These are phyloP conservation scores for Dichetophora obliterata DNA, from an alignment of 2,888 invertebrate species.

Conservation along the genomic window DNA sequence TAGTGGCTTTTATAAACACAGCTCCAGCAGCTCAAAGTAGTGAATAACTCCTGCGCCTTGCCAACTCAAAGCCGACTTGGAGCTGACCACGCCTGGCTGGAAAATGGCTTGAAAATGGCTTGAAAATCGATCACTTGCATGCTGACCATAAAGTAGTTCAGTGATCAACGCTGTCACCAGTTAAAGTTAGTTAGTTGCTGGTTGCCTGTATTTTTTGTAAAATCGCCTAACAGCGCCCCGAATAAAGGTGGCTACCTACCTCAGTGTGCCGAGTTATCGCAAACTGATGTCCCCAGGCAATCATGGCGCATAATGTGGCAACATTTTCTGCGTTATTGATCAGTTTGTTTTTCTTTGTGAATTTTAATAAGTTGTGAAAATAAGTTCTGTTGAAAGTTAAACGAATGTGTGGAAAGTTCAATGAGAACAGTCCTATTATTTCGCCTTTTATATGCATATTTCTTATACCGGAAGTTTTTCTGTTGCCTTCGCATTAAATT, in stretches of 20 bases:
- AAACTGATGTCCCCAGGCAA: not conserved
- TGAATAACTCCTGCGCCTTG: not conserved
- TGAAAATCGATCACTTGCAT: conserved; percentile 3
- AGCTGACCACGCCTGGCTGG: not conserved
- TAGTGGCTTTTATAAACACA: not conserved
- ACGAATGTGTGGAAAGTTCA: too few relatives aligned
- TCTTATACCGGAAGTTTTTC: too few relatives aligned
- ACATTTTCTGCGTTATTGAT: not conserved
- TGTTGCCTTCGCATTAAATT: too few relatives aligned
- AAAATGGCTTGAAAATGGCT: too few relatives aligned
- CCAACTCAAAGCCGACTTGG: not conserved
- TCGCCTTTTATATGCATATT: too few relatives aligned
- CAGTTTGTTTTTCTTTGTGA: not conserved
- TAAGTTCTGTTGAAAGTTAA: too few relatives aligned
- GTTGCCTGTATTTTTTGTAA: too few relatives aligned
- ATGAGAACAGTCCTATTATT: too few relatives aligned
- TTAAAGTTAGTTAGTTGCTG: not conserved
- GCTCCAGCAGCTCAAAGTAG: not conserved
- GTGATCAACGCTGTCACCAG: not conserved
- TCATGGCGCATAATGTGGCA: not conserved
- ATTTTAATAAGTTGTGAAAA: too few relatives aligned
- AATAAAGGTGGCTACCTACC: too few relatives aligned
- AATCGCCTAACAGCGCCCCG: too few relatives aligned
- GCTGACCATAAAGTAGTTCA: not conserved
- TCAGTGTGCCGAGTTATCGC: too few relatives aligned